Conservation (phyloP, 2,888 invertebrate species). For the Mesochorus sp. region DNA sequence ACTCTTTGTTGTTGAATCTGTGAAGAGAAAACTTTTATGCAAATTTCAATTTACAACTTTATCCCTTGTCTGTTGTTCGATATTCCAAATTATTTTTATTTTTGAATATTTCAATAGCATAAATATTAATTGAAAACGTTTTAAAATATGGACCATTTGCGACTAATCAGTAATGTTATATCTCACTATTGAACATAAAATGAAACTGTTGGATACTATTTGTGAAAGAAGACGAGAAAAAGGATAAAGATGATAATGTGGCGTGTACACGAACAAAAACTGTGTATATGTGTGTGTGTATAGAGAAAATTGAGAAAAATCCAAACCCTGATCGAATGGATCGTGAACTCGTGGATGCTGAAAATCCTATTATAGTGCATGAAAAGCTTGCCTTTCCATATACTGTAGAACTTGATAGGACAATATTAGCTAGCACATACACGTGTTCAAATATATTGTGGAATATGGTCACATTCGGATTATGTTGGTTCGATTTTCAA, state of each 20-base stretch:
- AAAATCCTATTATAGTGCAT: not conserved
- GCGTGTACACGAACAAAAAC: not conserved
- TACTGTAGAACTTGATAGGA: not conserved
- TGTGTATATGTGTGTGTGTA: too few species aligned
- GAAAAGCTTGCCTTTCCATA: not conserved
- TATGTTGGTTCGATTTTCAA: slow-evolving; percentile 37
- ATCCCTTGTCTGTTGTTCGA: not conserved
- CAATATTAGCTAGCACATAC: slow-evolving; percentile 20
- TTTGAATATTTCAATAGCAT: too few species aligned
- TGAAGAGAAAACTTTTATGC: not conserved
- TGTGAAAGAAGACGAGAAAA: not conserved
- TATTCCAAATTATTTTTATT: too few species aligned
- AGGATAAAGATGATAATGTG: not conserved
- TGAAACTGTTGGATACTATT: not conserved
- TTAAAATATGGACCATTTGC: too few species aligned
- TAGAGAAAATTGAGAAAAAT: slow-evolving; percentile 7
- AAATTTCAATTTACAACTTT: not conserved
- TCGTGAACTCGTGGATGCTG: slow-evolving; percentile 11
- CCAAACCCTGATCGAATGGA: not conserved
- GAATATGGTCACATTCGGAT: not conserved
- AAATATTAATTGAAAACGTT: too few species aligned
- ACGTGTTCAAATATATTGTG: slow-evolving; percentile 17
- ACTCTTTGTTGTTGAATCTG: too few species aligned
- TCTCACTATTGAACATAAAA: too few species aligned
- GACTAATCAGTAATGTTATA: too few species aligned